Conservation (phyloP, 2,113 vertebrate genomes). For the Symphodus melops region DNA sequence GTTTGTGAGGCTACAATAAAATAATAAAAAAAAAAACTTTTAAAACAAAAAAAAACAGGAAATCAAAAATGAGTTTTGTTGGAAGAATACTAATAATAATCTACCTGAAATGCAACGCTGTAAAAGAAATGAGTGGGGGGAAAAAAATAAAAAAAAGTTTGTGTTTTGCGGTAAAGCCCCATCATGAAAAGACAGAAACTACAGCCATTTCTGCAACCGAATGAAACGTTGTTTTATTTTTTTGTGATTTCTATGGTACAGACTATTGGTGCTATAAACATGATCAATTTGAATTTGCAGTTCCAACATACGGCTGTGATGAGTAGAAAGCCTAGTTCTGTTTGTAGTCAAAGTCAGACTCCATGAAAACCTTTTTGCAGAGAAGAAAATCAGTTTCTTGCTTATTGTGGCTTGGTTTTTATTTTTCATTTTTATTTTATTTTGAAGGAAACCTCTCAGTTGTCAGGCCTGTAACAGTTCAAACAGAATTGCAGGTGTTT, state of each 20-base stretch:
- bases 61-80: conserved; percentile 80
- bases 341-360: conserved; percentile 85
- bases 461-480: conserved; percentile 48
- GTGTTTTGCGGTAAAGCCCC: conserved; percentile 42
- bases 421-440: no score
- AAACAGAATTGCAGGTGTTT: conserved; percentile 35
- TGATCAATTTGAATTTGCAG: conserved; percentile 84
- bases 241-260: conserved; percentile 64
- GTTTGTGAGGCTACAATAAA: conserved; percentile 82
- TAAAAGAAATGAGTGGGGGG: conserved; percentile 42
- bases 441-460: conserved; percentile 56
- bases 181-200: conserved; percentile 42
- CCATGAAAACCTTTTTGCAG: conserved; percentile 61
- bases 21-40: conserved; percentile 36
- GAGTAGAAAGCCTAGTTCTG: conserved; percentile 75
- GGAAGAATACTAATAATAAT: conserved; percentile 60
- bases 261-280: conserved; percentile 80
- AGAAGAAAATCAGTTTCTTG: conserved; percentile 68
- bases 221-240: conserved; percentile 47
- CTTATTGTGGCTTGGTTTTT: conserved; percentile 82
- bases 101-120: conserved; percentile 69
- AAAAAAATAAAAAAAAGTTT: conserved; percentile 26
- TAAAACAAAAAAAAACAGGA: conserved; percentile 43
- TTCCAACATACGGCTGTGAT: conserved; percentile 83
- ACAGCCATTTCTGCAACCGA: conserved; percentile 63